Evolutionary conservation across 2,113 vertebrate genomes (phyloP), one percentile per base, ranked within the genome.

Genomic region (Oncorhynchus clarkii): DNA sequence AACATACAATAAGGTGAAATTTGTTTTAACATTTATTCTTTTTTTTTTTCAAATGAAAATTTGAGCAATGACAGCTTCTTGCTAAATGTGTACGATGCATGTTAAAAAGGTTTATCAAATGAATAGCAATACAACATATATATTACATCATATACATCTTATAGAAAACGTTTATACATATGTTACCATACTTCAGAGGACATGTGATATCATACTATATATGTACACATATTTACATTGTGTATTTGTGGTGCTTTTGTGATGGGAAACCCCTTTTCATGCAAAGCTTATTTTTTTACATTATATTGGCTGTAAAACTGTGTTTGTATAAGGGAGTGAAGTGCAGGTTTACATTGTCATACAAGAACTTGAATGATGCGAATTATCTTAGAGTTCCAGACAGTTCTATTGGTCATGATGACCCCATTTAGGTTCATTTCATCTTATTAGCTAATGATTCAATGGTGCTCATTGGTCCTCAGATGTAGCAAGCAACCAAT

Each of bases 131-230:
- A 62, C n/a, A 45, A 69, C 70, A 80, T 57, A 81, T 57, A 87
- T 95, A 93, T 96, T 96, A 96, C 95, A 97, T 93, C 91, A 95
- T 95, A 89, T 94, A 96, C 95, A 95, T 90, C 89, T 92, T 78
- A 45, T 45, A 87, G 89, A 92, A 80, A 81, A 89, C 86, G 88
- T 89, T 90, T 94, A 90, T 85, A 86, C 79, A 89, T 80, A 83
- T 67, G 69, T 62, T 62, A 75, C 9, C 39, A 75, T 74, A 79
- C 76, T 84, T 87, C 65, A 76, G 75, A 85, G 83, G 48, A 70
- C 72, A 82, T 72, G 78, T 60, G 82, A 80, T 84, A 81, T 76
- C 49, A 84, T 81, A 81, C 4, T 64, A 65, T 84, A 81, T 88
- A 64, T 87, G 84, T 82, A 91, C 54, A 91, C 49, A 87, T 91